Percentiles rank a stretch among this genome's conserved stretches.
Evolutionary conservation across 2,113 vertebrate species (phyloP).

Genomic region (Phylloscopus trochilus): DNA sequence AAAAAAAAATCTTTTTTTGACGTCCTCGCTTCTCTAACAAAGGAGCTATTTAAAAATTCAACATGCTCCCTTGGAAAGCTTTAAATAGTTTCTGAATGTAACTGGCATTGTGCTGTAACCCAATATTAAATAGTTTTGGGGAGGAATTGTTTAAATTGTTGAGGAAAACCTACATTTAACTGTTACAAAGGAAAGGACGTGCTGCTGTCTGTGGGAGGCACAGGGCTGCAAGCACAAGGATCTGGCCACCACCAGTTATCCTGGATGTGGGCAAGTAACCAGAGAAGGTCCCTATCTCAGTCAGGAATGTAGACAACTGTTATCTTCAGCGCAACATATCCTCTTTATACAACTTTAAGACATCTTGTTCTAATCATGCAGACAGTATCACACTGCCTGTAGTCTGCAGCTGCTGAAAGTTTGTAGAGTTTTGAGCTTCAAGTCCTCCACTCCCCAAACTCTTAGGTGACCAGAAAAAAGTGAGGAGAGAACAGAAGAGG

Average conservation of each 20-base stretch:
- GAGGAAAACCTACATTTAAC: conserved; percentile 8
- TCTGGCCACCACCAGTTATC: not conserved
- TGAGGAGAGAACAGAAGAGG: not conserved
- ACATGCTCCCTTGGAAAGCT: conserved; percentile 33
- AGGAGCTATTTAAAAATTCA: conserved; percentile 57
- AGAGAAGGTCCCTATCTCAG: not conserved
- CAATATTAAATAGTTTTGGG: conserved; percentile 28
- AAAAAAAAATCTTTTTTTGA: not conserved
- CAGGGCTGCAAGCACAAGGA: not conserved
- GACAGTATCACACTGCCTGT: not conserved
- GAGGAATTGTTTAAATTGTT: conserved; percentile 20
- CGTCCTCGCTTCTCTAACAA: conserved; percentile 23
- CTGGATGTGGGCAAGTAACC: not conserved
- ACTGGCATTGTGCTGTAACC: conserved; percentile 17
- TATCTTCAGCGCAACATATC: not conserved
- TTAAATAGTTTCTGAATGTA: conserved; percentile 50
- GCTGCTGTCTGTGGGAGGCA: not conserved
- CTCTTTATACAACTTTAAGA: not conserved
- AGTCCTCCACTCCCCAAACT: not conserved
- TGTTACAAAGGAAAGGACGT: not conserved
- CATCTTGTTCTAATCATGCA: not conserved
- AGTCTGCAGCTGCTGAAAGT: not conserved
- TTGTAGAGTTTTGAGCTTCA: not conserved
- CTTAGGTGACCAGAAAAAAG: not conserved
- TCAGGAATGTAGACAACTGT: not conserved